phyloP scores from a whole-genome alignment of 1,140 invertebrate species.

The Hylaeus volcanicus region DNA sequence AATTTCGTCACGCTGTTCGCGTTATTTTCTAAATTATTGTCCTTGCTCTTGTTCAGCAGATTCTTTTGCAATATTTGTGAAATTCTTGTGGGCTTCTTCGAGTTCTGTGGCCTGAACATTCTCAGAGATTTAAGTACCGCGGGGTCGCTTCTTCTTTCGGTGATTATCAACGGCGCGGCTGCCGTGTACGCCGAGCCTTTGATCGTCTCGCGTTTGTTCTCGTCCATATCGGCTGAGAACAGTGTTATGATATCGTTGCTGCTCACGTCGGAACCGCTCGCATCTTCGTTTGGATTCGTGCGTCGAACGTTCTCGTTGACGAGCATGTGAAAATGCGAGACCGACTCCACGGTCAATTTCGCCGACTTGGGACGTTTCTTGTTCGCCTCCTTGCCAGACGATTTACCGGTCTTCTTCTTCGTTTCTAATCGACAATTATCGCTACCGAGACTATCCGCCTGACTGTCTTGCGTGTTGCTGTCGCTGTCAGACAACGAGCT shows the following conservation, averaged over 20 bases:
- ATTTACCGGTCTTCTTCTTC: slow-evolving; percentile 67
- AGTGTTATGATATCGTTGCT: slow-evolving; percentile 77
- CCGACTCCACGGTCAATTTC: slow-evolving; percentile 71
- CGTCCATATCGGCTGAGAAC: slow-evolving; percentile 78
- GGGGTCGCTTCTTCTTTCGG: slow-evolving; percentile 80
- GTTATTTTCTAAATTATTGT: slow-evolving; percentile 62
- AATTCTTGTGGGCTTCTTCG: slow-evolving; percentile 72
- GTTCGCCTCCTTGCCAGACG: slow-evolving; percentile 55
- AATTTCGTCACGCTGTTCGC: slow-evolving; percentile 70
- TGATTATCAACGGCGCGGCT: slow-evolving; percentile 73
- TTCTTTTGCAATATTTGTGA: slow-evolving; percentile 65
- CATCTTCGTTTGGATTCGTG: slow-evolving; percentile 65
- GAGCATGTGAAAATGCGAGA: slow-evolving; percentile 77
- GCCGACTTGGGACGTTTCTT: slow-evolving; percentile 69
- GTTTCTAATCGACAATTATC: slow-evolving; percentile 72
- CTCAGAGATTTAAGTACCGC: slow-evolving; percentile 81
- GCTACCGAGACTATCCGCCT: slow-evolving; percentile 77
- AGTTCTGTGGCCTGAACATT: slow-evolving; percentile 80
- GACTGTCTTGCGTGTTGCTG: slow-evolving; percentile 79
- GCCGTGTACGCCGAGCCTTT: slow-evolving; percentile 75
- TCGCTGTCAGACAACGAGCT: slow-evolving; percentile 79
- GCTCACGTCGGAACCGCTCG: slow-evolving; percentile 75
- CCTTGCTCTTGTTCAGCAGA: slow-evolving; percentile 70
- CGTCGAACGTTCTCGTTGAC: slow-evolving; percentile 74
- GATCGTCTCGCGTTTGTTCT: slow-evolving; percentile 77